Conservation (phyloP, 2,888 invertebrate genomes). For the Dicyrtomina minuta region DNA sequence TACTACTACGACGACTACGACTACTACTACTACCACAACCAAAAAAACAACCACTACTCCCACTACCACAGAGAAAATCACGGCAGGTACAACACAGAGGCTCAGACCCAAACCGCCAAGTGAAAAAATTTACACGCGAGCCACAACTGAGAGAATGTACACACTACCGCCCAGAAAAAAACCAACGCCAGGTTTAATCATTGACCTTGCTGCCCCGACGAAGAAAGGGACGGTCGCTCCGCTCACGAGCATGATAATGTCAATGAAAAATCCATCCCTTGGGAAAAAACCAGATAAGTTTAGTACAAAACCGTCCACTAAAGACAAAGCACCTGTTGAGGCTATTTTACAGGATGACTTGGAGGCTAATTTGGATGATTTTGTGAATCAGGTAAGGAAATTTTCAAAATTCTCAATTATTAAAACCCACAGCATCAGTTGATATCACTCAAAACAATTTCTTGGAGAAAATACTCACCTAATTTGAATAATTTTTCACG, state of each 20-base stretch:
- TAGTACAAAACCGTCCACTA: conserved; percentile 47
- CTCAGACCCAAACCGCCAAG: conserved; percentile 45
- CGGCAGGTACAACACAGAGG: conserved; percentile 51
- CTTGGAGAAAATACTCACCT: not conserved
- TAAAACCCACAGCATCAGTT: too few relatives aligned
- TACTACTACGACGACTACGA: conserved; percentile 38
- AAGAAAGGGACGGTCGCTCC: conserved; percentile 52
- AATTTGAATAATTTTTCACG: conserved; percentile 3
- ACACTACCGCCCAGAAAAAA: conserved; percentile 48
- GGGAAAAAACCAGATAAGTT: conserved; percentile 56
- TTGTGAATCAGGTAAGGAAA: conserved; percentile 49
- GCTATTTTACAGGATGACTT: conserved; percentile 46
- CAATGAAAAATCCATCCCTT: conserved; percentile 58
- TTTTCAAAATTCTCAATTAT: not conserved
- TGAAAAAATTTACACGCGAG: conserved; percentile 41
- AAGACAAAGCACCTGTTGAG: conserved; percentile 5
- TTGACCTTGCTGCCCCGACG: conserved; percentile 59
- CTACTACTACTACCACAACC: conserved; percentile 41
- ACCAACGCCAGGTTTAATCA: conserved; percentile 54
- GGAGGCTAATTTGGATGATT: conserved; percentile 51
- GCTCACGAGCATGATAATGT: conserved; percentile 52
- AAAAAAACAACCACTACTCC: conserved; percentile 43
- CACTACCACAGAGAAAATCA: conserved; percentile 57
- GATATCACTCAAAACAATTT: too few relatives aligned
- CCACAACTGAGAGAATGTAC: conserved; percentile 51